phyloP scores from a whole-genome alignment of 2,113 vertebrate species.

The Siphamia tubifer region DNA sequence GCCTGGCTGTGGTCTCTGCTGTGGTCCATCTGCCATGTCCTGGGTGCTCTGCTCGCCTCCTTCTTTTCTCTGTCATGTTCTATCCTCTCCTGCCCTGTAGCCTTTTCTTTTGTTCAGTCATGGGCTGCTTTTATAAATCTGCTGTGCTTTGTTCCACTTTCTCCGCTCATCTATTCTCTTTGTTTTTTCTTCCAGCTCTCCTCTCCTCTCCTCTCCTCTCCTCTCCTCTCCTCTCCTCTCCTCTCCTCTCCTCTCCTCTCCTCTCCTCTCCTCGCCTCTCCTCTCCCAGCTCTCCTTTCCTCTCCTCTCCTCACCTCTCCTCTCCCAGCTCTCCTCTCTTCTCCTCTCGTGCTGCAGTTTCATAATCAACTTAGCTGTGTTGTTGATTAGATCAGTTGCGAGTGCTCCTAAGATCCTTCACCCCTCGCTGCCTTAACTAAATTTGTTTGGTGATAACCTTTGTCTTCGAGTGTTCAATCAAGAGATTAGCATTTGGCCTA shows the following conservation, averaged over 20 bases:
- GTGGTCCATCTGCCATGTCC: background rate
- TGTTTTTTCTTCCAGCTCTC: background rate
- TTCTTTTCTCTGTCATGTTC: background rate
- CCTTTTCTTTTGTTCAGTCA: slow-evolving; percentile 20
- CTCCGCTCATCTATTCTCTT: background rate
- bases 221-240: background rate
- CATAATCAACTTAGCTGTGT: slow-evolving; percentile 72
- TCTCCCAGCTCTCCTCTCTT: background rate
- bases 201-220: background rate
- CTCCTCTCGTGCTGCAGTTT: slow-evolving; percentile 52
- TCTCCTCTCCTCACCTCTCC: slow-evolving; percentile 9
- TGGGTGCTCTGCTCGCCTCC: background rate
- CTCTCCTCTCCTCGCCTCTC: background rate
- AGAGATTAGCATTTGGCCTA: slow-evolving; percentile 61
- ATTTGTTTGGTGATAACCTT: slow-evolving; percentile 72
- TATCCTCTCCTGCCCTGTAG: slow-evolving; percentile 14
- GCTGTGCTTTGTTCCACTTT: background rate
- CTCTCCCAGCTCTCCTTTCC: background rate
- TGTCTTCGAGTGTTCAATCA: slow-evolving; percentile 70
- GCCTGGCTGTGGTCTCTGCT: slow-evolving; percentile 6
- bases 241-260: slow-evolving; percentile 34
- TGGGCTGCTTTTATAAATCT: slow-evolving; percentile 11
- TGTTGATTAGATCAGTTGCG: slow-evolving; percentile 70
- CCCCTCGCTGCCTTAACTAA: slow-evolving; percentile 60
- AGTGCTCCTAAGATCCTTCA: slow-evolving; percentile 56